phyloP scores from a whole-genome alignment of 2,113 vertebrate species.

The Cricetomys ansorgei region DNA sequence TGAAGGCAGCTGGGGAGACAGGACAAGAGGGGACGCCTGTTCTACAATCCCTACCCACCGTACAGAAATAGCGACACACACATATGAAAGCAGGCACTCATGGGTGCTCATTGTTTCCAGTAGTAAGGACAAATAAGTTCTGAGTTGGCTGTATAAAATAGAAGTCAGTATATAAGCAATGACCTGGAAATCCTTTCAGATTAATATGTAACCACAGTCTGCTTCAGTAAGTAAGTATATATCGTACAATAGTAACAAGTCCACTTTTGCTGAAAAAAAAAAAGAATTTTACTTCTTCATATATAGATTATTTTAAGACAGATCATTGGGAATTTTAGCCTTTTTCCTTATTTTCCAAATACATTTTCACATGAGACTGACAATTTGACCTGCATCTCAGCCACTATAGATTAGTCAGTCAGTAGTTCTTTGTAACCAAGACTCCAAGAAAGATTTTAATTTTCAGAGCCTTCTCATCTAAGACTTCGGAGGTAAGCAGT shows the following conservation, averaged over 20 bases:
- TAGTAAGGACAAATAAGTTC: not conserved
- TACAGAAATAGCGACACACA: not conserved
- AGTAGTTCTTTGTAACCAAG: slow-evolving; percentile 50
- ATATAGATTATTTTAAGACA: not conserved
- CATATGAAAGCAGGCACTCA: not conserved
- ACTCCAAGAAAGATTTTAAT: slow-evolving; percentile 57
- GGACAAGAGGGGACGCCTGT: not conserved
- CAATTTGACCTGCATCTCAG: not conserved
- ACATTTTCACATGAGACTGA: not conserved
- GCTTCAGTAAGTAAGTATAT: not conserved
- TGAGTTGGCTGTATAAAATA: not conserved
- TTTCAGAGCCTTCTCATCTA: slow-evolving; percentile 28
- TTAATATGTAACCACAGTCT: not conserved
- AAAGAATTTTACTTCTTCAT: not conserved
- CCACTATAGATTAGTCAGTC: not conserved
- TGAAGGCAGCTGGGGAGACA: not conserved
- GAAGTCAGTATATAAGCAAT: not conserved
- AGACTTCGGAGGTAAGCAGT: not conserved
- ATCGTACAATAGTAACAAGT: not conserved
- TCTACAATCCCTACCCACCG: not conserved
- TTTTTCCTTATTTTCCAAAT: slow-evolving; percentile 36
- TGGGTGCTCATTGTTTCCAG: not conserved
- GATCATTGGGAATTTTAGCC: not conserved
- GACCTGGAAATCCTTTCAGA: slow-evolving; percentile 13
- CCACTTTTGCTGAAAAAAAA: not conserved